Base-by-base conservation (phyloP, 2,797 vertebrate species). In the Craterocephalus amniculus region DNA sequence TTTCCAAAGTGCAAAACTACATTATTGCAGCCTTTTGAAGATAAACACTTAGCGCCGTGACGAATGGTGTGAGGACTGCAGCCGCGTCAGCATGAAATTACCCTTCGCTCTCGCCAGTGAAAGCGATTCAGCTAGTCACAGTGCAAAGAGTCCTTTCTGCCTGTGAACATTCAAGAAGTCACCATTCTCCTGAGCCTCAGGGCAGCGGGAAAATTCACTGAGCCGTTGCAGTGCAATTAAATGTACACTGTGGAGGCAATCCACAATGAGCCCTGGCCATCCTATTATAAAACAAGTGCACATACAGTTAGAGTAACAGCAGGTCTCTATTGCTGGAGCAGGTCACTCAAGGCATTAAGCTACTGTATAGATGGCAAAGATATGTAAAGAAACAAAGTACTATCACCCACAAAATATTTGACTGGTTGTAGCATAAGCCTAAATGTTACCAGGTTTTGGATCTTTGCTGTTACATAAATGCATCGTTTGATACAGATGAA, bases 151-250 rank as follows among this genome's bases (percentile, higher is more conserved):
- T 76, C 24, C 35, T 60, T 48, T 67, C 67, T 7, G n/a, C 35
- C 59, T 71, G 57, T 43, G 68, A 63, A 62, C 58, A 26, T 52
- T 73, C 36, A 29, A 55, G 36, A 20, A 59, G 36, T 43, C 62
- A 38, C 67, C 22, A 1, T 48, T 69, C 63, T 70, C 43, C 52
- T 54, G 38, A 51, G 52, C 66, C 59, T 22, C 36, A 5, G 52
- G 62, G 26, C 3, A 18, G 14, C 12, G 14, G 29, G 20, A 63
- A 52, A 68, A 72, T 49, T 26, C 27, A 69, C 34, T 63, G 38
- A 76, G 26, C 51, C 22, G 27, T 29, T 70, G 61, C 72, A 74
- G 60, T 13, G 45, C 40, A 63, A 72, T 78, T 78, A 70, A 48
- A 64, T 72, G 51, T 65, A 54, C 74, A 49, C 9, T 57, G 35